Evolutionary conservation across 1,140 invertebrate species (phyloP).

Genomic region (Gonatopus flavifemur): DNA sequence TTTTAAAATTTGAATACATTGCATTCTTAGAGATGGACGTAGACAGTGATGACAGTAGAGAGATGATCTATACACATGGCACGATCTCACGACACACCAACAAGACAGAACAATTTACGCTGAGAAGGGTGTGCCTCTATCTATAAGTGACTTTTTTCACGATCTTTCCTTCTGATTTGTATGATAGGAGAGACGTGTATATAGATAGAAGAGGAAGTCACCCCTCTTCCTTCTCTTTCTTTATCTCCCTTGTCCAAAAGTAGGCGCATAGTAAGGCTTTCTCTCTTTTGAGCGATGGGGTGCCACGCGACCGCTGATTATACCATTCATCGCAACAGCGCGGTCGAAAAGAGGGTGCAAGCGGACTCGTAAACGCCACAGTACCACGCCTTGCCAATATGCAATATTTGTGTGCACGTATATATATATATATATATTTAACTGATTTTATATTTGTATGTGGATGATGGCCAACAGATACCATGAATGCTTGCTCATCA

Average conservation of each 20-base stretch:
- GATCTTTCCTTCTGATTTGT: conserved; percentile 37
- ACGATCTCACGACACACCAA: too few species aligned
- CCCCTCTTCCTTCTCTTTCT: conserved; percentile 10
- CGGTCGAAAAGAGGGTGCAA: conserved; percentile 47
- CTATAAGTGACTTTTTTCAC: conserved; percentile 45
- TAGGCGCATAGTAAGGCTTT: too few species aligned
- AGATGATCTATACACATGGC: too few species aligned
- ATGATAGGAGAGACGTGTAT: conserved; percentile 45
- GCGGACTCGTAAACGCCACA: conserved; percentile 49
- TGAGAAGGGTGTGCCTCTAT: conserved; percentile 7
- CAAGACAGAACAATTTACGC: too few species aligned
- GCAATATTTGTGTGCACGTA: too few species aligned
- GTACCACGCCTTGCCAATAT: too few species aligned
- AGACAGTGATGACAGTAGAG: too few species aligned
- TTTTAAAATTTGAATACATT: too few species aligned
- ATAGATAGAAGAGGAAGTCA: conserved; percentile 2
- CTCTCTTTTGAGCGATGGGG: conserved; percentile 27
- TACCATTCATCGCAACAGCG: conserved; percentile 53
- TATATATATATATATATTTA: too few species aligned
- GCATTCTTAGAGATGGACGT: neutral
- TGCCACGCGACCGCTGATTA: conserved; percentile 58
- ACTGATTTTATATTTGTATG: too few species aligned
- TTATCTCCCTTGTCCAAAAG: conserved; percentile 6
- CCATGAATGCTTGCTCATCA: conserved; percentile 55
- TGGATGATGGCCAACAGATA: too few species aligned